A percentile compares a stretch with the other conserved stretches of the same genome.
phyloP scores from a whole-genome alignment of 2,113 vertebrate genomes.

The Leucosticte australis region DNA sequence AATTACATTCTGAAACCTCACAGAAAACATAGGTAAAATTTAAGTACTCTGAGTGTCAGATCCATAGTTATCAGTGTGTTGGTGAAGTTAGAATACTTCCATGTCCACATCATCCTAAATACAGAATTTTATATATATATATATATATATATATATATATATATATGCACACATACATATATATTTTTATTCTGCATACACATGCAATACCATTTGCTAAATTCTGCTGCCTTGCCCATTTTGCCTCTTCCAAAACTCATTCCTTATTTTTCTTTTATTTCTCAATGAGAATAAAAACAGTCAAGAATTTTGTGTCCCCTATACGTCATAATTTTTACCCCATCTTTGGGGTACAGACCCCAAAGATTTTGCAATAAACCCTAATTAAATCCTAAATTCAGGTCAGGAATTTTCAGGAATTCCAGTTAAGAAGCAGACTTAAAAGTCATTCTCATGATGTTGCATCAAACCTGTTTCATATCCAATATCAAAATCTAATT shows the following conservation, averaged over 20 bases:
- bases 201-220: accelerated
- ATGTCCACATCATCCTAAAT: neutral
- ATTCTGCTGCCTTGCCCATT: neutral
- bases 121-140: neutral
- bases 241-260: neutral
- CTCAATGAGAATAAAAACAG: neutral
- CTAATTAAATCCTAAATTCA: neutral
- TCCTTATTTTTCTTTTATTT: neutral
- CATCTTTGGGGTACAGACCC: neutral
- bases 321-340: accelerated
- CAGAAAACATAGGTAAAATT: neutral
- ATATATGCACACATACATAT: neutral
- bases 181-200: neutral
- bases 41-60: neutral
- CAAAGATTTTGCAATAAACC: neutral
- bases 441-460: neutral
- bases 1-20: neutral
- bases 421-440: neutral
- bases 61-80: neutral
- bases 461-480: neutral
- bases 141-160: neutral
- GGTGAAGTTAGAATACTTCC: neutral
- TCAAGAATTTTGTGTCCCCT: neutral
- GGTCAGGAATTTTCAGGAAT: neutral
- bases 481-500: neutral